These are phyloP conservation scores for Drosophila ficusphila DNA, from an alignment of 1,140 invertebrate species.

Conservation along the genomic window DNA sequence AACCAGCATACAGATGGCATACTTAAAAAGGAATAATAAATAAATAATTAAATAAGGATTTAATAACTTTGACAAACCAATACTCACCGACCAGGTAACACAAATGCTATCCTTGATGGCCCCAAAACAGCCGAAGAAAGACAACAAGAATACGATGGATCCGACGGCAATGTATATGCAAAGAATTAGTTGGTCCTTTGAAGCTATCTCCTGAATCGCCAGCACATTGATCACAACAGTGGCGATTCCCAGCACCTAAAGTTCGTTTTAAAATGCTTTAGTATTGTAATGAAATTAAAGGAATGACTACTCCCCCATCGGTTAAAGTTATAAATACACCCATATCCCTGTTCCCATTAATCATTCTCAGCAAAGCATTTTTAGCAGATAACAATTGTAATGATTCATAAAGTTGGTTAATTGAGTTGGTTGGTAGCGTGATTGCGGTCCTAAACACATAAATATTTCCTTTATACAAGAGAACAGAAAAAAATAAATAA, in stretches of 20 bases:
- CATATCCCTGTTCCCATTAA: background rate
- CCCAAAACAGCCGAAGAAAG: constrained; percentile 93
- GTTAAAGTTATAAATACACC: constrained; percentile 21
- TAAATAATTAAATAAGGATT: too few species aligned
- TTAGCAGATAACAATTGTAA: background rate
- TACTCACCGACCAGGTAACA: constrained; percentile 90
- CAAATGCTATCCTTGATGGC: constrained; percentile 91
- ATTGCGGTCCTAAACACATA: too few species aligned
- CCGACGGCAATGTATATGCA: constrained; percentile 84
- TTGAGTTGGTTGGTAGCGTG: too few species aligned
- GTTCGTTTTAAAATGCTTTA: background rate
- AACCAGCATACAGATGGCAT: constrained; percentile 48
- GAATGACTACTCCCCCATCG: constrained; percentile 6
- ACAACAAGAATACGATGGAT: constrained; percentile 54
- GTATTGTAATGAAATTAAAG: constrained; percentile 1
- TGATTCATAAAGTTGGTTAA: background rate
- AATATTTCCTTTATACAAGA: too few species aligned
- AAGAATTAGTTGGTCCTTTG: constrained; percentile 24
- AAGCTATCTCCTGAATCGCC: constrained; percentile 33
- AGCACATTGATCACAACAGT: constrained; percentile 52
- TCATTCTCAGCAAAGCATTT: background rate
- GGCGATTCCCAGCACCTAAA: constrained; percentile 58
- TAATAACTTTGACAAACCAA: too few species aligned
- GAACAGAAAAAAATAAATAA: too few species aligned
- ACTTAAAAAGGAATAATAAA: constrained; percentile 20